A percentile compares a stretch with the other conserved stretches of the same genome.
phyloP scores from a whole-genome alignment of 2,113 vertebrate species.

The Chionodraco myersi region DNA sequence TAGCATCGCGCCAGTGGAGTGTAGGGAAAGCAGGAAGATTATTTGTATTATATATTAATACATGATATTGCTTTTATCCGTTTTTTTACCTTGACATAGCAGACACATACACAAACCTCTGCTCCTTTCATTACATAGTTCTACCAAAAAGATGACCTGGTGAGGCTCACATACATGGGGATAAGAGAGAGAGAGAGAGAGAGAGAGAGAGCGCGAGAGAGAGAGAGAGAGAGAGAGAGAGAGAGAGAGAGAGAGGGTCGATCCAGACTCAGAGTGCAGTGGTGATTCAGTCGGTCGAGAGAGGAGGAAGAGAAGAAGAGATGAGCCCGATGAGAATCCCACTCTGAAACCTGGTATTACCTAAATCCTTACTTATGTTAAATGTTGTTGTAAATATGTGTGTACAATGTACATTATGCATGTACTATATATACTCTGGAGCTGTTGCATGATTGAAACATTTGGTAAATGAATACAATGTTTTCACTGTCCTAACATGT shows the following conservation, averaged over 20 bases:
- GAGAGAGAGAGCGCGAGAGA: background rate
- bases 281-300: background rate
- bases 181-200: background rate
- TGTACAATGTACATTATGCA: background rate
- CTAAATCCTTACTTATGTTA: background rate
- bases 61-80: too few species aligned
- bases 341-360: constrained; percentile 25
- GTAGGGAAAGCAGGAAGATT: too few species aligned
- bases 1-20: too few species aligned
- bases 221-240: background rate
- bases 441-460: background rate
- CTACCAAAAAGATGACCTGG: background rate
- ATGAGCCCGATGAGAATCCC: background rate
- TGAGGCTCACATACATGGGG: too few species aligned
- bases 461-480: too few species aligned
- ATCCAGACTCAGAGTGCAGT: background rate
- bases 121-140: too few species aligned
- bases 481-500: too few species aligned
- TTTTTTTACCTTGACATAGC: too few species aligned
- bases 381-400: background rate
- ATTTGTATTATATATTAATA: too few species aligned
- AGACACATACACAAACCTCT: too few species aligned
- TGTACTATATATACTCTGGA: too few species aligned
- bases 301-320: constrained; percentile 1
- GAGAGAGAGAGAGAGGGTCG: background rate